phyloP scores from a whole-genome alignment of 1,140 invertebrate genomes.

The Eueides isabella region DNA sequence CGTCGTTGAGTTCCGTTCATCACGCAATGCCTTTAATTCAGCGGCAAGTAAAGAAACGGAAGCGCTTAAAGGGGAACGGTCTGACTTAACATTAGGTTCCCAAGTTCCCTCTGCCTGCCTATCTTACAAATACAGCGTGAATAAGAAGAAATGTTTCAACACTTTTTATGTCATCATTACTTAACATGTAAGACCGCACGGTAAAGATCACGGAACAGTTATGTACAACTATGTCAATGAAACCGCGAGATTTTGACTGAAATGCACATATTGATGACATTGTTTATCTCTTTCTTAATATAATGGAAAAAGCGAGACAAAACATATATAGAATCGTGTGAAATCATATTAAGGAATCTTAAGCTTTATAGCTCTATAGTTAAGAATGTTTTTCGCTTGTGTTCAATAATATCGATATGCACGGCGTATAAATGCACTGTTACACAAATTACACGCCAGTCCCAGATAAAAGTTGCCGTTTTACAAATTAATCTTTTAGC shows the following conservation, averaged over 20 bases:
- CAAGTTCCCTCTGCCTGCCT: too few species aligned
- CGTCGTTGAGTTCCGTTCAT: too few species aligned
- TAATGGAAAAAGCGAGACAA: neutral
- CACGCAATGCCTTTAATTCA: too few species aligned
- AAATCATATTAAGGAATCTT: neutral
- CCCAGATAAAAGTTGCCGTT: conserved; percentile 23
- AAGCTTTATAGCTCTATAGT: neutral
- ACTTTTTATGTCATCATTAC: neutral
- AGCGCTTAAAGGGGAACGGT: too few species aligned
- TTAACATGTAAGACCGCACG: neutral
- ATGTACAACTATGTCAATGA: conserved; percentile 24
- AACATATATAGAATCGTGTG: neutral
- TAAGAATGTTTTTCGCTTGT: neutral
- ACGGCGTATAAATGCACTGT: conserved; percentile 26
- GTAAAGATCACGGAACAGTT: conserved; percentile 24
- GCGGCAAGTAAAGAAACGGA: too few species aligned
- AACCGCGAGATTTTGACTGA: conserved; percentile 18
- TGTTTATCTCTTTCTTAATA: neutral
- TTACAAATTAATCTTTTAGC: conserved; percentile 29
- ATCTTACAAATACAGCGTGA: too few species aligned
- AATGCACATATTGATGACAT: conserved; percentile 1
- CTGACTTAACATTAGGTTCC: too few species aligned
- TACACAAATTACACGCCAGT: conserved; percentile 30
- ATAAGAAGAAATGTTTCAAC: too few species aligned
- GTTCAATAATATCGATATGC: neutral